Evolutionary conservation across 2,888 invertebrate genomes (phyloP), one percentile per base, ranked within the genome.

Genomic region (Diaperis boleti): DNA sequence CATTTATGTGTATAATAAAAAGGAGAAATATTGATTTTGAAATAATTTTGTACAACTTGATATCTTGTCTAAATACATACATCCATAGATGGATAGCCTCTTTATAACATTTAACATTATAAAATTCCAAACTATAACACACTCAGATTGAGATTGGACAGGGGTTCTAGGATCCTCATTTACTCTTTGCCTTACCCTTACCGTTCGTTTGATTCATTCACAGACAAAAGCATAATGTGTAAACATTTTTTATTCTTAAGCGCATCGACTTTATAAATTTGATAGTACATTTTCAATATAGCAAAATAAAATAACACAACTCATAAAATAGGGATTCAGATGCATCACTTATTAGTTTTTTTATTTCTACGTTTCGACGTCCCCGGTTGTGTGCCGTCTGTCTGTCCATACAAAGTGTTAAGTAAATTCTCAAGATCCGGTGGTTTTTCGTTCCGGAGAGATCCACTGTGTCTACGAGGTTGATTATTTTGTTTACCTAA

Each of bases 381-480:
- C 64, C 66, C 70, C 65, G 56, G 69, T 31, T 68, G 79, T 20
- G 71, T 74, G 45, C 64, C 69, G 13, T 83, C 83, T 35, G 86
- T 85, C 76, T 91, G 89, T 76, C 86, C 89, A 82, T 92, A 92
- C 67, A 93, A 82, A 74, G 89, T 91, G 82, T 91, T 92, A 72
- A 94, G 85, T 79, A 93, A 89, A 81, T 92, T 92, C 78, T 93
- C 92, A 68, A 93, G 84, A 78, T 92, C 92, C 37, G 90, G 88
- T 73, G 92, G 92, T 74, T 88, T 87, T 67, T 88, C 88, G 64
- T 88, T 88, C 72, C 69, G 75, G 68, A 74, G 67, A 15, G 76
- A 68, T 26, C 73, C 63, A 31, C 69, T 71, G 60, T 75, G 70
- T 65, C 73, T 72, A 29, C 74, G 69, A 11, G 73, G 76, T 59